These are phyloP conservation scores for Eristalinus sepulchralis DNA, from an alignment of 2,888 invertebrate species.

Conservation along the genomic window DNA sequence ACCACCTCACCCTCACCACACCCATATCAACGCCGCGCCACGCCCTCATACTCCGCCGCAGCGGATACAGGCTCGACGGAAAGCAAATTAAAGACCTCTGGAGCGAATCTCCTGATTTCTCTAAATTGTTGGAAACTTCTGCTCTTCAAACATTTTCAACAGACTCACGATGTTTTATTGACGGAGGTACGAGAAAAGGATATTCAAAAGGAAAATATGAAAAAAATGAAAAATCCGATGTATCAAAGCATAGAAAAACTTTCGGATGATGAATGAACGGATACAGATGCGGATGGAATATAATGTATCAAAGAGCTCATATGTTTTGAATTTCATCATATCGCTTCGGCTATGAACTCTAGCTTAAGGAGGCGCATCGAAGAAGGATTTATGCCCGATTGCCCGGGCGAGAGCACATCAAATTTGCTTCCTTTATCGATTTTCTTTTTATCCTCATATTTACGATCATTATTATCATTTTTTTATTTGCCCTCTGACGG, in stretches of 20 bases:
- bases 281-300: slow-evolving; percentile 16
- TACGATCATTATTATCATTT: slow-evolving; percentile 6
- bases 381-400: slow-evolving; percentile 8
- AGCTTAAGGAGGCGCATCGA: slow-evolving; percentile 7
- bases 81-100: background rate
- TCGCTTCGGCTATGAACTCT: slow-evolving; percentile 6
- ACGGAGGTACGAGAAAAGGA: background rate
- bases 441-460: slow-evolving; percentile 1
- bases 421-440: slow-evolving; percentile 27
- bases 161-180: slow-evolving; percentile 22
- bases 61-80: background rate
- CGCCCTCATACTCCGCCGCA: background rate
- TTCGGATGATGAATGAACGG: slow-evolving; percentile 32
- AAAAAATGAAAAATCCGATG: slow-evolving; percentile 7
- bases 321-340: slow-evolving; percentile 20
- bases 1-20: background rate
- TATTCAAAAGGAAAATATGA: slow-evolving; percentile 11
- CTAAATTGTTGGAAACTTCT: background rate
- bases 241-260: slow-evolving; percentile 3
- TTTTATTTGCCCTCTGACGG: slow-evolving; percentile 14
- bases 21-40: too few relatives aligned
- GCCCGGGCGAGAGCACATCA: slow-evolving; percentile 8
- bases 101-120: background rate
- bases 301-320: slow-evolving; percentile 22
- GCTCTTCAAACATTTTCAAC: background rate